Base-by-base conservation (phyloP, 2,888 invertebrate genomes). In the Emmelina monodactyla region DNA sequence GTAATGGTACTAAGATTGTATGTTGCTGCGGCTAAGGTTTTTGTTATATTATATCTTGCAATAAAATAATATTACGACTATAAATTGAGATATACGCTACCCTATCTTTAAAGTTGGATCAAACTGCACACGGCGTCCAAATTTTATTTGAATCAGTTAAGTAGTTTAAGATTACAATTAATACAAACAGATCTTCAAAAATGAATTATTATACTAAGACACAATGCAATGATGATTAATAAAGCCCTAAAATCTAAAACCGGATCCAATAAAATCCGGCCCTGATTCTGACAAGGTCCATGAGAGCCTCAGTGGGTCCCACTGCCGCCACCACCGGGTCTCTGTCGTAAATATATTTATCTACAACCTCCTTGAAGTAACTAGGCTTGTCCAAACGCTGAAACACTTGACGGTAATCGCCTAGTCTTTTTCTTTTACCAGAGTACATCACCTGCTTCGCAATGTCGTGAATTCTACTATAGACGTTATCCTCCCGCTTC, bases 301-400 rank as follows among this genome's bases (percentile, higher is more conserved):
- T 64, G 11, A 82, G 33, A 16, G 51, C 50, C 44, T 82, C 82
- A 0, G 67, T 53, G 0, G 75, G 72, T 0, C 82, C 82, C 0
- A 76, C 46, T 0, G 62, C 79, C 4, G 65, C 62, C 4, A 82
- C 56, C 1, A 50, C 76, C 1, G 78, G 80, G 38, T 65, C 68
- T 37, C 56, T 66, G 43, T 80, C 65, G 39, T 79, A 79, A 16
- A 82, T 40, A n/a, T 64, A 62, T 14, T 52, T 53, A 1, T 52
- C 42, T 1, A 58, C 54, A 2, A 57, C 42, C 2, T 38, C 30
- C 15, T 43, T 51, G 2, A 70, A 22, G 1, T 33, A 33, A 0
- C 33, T 10, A 2, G 39, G 31, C 2, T 43, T 43, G 0, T 55
- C 12, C 1, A 19, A 12, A 1, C n/a, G n/a, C n/a, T 37, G 22